Conservation (phyloP, 2,797 vertebrate species). For the Forpus xanthops region DNA sequence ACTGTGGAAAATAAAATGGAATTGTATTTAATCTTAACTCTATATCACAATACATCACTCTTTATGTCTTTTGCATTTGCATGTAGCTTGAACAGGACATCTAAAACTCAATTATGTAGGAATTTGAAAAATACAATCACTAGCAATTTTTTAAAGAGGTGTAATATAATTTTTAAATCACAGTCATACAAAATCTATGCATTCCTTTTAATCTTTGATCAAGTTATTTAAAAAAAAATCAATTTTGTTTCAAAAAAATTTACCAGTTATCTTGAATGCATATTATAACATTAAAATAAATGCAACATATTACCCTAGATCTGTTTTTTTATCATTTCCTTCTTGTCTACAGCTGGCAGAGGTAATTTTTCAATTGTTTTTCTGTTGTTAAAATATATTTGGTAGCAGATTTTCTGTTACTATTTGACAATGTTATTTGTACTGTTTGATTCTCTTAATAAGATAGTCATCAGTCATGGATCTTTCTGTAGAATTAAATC, state of each 20-base stretch:
- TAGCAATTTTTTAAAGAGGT: not conserved
- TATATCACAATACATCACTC: not conserved
- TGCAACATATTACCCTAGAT: not conserved
- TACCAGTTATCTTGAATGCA: not conserved
- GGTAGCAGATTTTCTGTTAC: not conserved
- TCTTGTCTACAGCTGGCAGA: constrained; percentile 61
- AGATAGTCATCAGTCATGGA: not conserved
- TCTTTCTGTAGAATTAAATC: not conserved
- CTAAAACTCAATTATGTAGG: not conserved
- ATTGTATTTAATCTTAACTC: not conserved
- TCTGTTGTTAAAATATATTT: not conserved
- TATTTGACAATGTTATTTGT: not conserved
- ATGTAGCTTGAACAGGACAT: not conserved
- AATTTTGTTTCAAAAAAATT: not conserved
- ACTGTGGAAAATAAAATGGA: not conserved
- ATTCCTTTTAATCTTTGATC: not conserved
- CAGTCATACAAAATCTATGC: not conserved
- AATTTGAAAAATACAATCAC: not conserved
- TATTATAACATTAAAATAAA: not conserved
- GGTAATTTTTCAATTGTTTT: constrained; percentile 43
- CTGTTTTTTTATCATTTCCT: constrained; percentile 45
- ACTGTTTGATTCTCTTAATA: not conserved
- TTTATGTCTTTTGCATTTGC: not conserved
- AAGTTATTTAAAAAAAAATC: not conserved
- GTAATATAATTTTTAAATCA: not conserved